These are phyloP conservation scores for Idaea biselata DNA, from an alignment of 2,888 invertebrate genomes.

Conservation along the genomic window DNA sequence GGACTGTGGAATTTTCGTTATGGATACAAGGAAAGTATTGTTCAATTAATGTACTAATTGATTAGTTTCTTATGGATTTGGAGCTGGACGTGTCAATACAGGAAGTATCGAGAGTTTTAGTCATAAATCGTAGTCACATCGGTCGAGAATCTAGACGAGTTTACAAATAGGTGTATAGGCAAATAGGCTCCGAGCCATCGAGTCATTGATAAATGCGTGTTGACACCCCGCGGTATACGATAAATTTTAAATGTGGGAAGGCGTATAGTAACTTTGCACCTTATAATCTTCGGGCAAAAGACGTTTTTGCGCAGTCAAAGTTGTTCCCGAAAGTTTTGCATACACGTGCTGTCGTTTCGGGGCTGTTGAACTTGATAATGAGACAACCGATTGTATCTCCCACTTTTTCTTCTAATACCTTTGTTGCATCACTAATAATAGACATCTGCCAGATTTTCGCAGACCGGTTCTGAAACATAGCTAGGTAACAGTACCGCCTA, in stretches of 20 bases:
- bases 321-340: constrained; percentile 64
- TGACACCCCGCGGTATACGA: constrained; percentile 65
- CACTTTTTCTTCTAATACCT: constrained; percentile 52
- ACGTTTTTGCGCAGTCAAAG: constrained; percentile 60
- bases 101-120: constrained; percentile 42
- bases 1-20: constrained; percentile 71
- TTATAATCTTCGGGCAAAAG: constrained; percentile 57
- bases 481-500: constrained; percentile 25
- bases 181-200: constrained; percentile 35
- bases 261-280: constrained; percentile 61
- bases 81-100: constrained; percentile 38
- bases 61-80: constrained; percentile 24
- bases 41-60: constrained; percentile 32
- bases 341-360: constrained; percentile 74
- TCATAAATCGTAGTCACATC: constrained; percentile 43
- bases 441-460: constrained; percentile 37
- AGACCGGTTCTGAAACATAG: constrained; percentile 38
- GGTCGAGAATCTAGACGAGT: constrained; percentile 47
- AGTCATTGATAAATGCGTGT: constrained; percentile 73
- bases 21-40: constrained; percentile 80
- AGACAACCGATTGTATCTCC: constrained; percentile 62
- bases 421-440: constrained; percentile 67
- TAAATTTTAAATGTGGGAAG: constrained; percentile 56
- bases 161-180: constrained; percentile 43
- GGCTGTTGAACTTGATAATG: constrained; percentile 81